A percentile compares a stretch with the other conserved stretches of the same genome.
Evolutionary conservation across 1,140 invertebrate genomes (phyloP).

Genomic region (Panagrolaimus sp.): DNA sequence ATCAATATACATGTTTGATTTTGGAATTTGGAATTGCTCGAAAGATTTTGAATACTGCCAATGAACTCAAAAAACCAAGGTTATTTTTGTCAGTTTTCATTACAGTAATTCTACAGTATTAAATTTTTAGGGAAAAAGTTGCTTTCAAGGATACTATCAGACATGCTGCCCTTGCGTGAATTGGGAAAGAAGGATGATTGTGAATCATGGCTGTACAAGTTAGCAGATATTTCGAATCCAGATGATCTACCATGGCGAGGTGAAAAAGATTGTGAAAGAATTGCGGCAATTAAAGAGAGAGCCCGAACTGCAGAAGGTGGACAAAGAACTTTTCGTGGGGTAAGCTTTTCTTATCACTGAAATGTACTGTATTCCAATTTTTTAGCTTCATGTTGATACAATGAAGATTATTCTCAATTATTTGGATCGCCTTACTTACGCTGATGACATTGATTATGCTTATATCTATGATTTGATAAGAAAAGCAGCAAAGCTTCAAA

Average conservation of each 20-base stretch:
- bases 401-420: slow-evolving; percentile 19
- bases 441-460: slow-evolving; percentile 20
- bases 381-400: slow-evolving; percentile 9
- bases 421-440: slow-evolving; percentile 24
- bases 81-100: slow-evolving; percentile 24
- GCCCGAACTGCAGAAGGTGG: too few relatives aligned
- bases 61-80: slow-evolving; percentile 31
- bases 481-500: slow-evolving; percentile 5
- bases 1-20: slow-evolving; percentile 28
- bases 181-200: slow-evolving; percentile 37
- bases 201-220: slow-evolving; percentile 33
- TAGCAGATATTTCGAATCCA: slow-evolving; percentile 23
- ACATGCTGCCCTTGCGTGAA: too few relatives aligned
- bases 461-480: slow-evolving; percentile 26
- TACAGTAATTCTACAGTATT: slow-evolving; percentile 30
- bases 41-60: slow-evolving; percentile 28
- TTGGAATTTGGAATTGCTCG: slow-evolving; percentile 36
- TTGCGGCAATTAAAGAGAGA: slow-evolving; percentile 3
- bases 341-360: too few relatives aligned
- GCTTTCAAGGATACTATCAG: too few relatives aligned
- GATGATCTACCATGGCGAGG: slow-evolving; percentile 26
- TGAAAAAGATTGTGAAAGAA: slow-evolving; percentile 18
- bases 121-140: slow-evolving; percentile 22
- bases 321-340: too few relatives aligned
- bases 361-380: too few relatives aligned